phyloP scores from a whole-genome alignment of 2,888 invertebrate species.

The Lissonota sp. region DNA sequence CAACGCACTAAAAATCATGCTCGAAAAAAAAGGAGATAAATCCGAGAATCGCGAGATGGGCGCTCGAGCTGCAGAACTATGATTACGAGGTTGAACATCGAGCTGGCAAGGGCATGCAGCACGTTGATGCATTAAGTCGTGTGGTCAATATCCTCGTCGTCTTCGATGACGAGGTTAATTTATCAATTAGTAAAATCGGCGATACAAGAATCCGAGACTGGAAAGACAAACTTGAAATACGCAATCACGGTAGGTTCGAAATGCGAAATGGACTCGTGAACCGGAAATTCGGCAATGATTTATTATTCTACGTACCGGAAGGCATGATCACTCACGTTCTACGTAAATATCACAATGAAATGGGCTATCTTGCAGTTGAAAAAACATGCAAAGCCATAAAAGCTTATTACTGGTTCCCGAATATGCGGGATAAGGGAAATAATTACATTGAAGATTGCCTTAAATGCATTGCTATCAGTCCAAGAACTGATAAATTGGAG shows the following conservation, averaged over 20 bases:
- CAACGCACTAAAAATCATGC: slow-evolving; percentile 28
- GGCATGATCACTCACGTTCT: slow-evolving; percentile 50
- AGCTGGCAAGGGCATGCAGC: slow-evolving; percentile 66
- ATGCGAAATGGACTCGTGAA: slow-evolving; percentile 52
- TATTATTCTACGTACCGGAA: slow-evolving; percentile 64
- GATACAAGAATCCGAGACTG: slow-evolving; percentile 40
- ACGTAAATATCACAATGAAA: slow-evolving; percentile 63
- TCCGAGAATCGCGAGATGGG: slow-evolving; percentile 74
- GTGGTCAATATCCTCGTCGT: slow-evolving; percentile 31
- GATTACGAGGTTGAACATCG: slow-evolving; percentile 70
- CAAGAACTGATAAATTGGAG: slow-evolving; percentile 47
- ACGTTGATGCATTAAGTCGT: slow-evolving; percentile 72
- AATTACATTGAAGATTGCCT: slow-evolving; percentile 52
- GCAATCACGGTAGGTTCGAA: slow-evolving; percentile 50
- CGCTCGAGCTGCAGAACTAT: slow-evolving; percentile 68
- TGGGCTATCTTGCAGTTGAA: slow-evolving; percentile 64
- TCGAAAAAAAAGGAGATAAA: slow-evolving; percentile 73
- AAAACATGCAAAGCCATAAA: slow-evolving; percentile 55
- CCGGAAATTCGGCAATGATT: slow-evolving; percentile 33
- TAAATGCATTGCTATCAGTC: slow-evolving; percentile 58
- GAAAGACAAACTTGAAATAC: slow-evolving; percentile 11
- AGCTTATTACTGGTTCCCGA: slow-evolving; percentile 56
- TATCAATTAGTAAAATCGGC: slow-evolving; percentile 47
- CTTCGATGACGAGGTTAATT: slow-evolving; percentile 56
- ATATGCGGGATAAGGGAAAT: slow-evolving; percentile 31